Evolutionary conservation across 2,113 vertebrate genomes (phyloP).

Genomic region (Acinonyx jubatus): DNA sequence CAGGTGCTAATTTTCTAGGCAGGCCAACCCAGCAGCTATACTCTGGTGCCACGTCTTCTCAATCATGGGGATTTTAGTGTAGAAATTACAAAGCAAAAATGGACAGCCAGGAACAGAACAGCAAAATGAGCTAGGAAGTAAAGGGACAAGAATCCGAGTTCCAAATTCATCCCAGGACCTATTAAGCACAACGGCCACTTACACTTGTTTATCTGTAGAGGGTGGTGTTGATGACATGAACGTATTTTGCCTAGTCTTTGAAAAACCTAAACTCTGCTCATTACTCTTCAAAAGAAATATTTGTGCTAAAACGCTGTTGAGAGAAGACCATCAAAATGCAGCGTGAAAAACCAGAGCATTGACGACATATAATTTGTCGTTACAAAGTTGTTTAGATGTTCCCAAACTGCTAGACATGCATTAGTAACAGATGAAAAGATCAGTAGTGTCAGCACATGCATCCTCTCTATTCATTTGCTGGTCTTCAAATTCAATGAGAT

Average conservation of each 20-base stretch:
- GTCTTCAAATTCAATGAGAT: not conserved
- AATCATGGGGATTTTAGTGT: not conserved
- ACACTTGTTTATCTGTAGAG: not conserved
- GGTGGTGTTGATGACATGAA: not conserved
- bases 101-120: not conserved
- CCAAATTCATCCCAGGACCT: not conserved
- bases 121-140: not conserved
- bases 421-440: not conserved
- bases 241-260: not conserved
- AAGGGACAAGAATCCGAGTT: not conserved
- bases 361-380: not conserved
- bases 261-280: not conserved
- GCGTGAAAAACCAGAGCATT: not conserved
- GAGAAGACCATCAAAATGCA: constrained; percentile 6
- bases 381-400: not conserved
- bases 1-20: not conserved
- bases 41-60: not conserved
- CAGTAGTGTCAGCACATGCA: not conserved
- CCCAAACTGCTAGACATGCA: not conserved
- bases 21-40: not conserved
- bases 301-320: not conserved
- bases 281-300: constrained; percentile 15
- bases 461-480: not conserved
- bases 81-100: not conserved
- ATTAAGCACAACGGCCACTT: not conserved